Evolutionary conservation across 2,888 invertebrate genomes (phyloP).

Genomic region (Epinotia bilunana): DNA sequence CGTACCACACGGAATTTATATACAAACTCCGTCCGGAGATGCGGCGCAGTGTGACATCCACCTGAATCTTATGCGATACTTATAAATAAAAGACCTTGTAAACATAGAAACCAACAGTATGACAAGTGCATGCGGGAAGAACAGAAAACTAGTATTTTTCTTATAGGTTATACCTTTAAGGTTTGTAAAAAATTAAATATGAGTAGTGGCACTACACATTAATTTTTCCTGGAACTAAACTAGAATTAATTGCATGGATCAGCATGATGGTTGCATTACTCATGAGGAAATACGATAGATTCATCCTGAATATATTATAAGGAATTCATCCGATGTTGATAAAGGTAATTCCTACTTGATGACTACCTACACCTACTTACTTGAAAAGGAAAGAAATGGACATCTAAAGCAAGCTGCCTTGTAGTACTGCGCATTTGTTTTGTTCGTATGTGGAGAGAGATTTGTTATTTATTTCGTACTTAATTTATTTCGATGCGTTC

Average conservation of each 20-base stretch:
- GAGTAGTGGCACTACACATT: not conserved
- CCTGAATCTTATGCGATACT: no score
- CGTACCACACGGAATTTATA: no score
- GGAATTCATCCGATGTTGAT: not conserved
- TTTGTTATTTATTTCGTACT: no score
- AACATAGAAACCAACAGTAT: not conserved
- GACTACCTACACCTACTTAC: not conserved
- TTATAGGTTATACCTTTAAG: not conserved
- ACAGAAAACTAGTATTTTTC: not conserved
- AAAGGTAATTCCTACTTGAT: not conserved
- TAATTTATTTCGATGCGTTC: no score
- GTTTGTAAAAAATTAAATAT: not conserved
- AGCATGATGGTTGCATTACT: conserved; percentile 3
- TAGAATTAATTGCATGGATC: not conserved
- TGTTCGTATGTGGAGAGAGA: no score
- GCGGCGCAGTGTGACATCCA: no score
- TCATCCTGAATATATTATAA: conserved; percentile 3
- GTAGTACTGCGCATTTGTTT: no score
- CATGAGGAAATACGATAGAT: conserved; percentile 5
- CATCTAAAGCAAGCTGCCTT: no score
- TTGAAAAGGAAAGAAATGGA: no score
- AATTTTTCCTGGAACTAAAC: conserved; percentile 6
- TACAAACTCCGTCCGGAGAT: no score
- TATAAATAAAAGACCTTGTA: no score
- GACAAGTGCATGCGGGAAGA: not conserved